phyloP scores from a whole-genome alignment of 30 jellyfish, hydroid and myxozoan species.

The Mastigias papua region DNA sequence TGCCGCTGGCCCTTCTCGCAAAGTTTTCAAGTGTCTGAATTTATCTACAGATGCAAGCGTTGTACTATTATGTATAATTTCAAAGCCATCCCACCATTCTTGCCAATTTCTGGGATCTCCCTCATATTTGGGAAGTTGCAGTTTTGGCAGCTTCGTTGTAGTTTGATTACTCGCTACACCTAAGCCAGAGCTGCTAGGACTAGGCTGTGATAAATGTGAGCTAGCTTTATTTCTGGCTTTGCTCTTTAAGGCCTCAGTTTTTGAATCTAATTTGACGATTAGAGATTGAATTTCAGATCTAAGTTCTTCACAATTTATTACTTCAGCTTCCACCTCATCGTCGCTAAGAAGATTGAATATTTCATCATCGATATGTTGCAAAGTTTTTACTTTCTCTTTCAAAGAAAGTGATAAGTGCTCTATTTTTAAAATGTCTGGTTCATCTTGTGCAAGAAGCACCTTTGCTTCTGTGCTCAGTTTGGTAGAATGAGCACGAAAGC shows the following conservation, averaged over 20 bases:
- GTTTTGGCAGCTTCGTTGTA: slow-evolving; percentile 41
- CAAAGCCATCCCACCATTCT: slow-evolving; percentile 55
- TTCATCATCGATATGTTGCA: slow-evolving; percentile 33
- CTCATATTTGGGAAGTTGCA: slow-evolving; percentile 25
- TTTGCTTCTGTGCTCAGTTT: background rate
- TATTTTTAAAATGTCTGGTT: background rate
- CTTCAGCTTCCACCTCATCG: slow-evolving; percentile 44
- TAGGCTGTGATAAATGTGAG: background rate
- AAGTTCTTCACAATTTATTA: slow-evolving; percentile 31
- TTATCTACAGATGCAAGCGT: slow-evolving; percentile 29
- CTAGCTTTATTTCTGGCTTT: background rate
- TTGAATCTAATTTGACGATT: slow-evolving; percentile 26
- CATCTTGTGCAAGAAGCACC: background rate
- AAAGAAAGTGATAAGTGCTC: slow-evolving; percentile 2
- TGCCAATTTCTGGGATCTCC: slow-evolving; percentile 55
- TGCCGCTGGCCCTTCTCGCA: slow-evolving; percentile 51
- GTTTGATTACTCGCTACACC: slow-evolving; percentile 9
- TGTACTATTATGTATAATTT: background rate
- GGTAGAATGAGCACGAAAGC: background rate
- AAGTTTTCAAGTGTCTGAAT: slow-evolving; percentile 26
- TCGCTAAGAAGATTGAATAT: slow-evolving; percentile 19
- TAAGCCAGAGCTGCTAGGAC: background rate
- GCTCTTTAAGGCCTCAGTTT: background rate
- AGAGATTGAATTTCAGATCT: slow-evolving; percentile 50
- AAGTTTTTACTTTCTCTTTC: slow-evolving; percentile 6